Percentiles rank a stretch among this genome's conserved stretches.
These are phyloP conservation scores for Drosophila murphyi DNA, from an alignment of 1,140 invertebrate species.

Conservation along the genomic window DNA sequence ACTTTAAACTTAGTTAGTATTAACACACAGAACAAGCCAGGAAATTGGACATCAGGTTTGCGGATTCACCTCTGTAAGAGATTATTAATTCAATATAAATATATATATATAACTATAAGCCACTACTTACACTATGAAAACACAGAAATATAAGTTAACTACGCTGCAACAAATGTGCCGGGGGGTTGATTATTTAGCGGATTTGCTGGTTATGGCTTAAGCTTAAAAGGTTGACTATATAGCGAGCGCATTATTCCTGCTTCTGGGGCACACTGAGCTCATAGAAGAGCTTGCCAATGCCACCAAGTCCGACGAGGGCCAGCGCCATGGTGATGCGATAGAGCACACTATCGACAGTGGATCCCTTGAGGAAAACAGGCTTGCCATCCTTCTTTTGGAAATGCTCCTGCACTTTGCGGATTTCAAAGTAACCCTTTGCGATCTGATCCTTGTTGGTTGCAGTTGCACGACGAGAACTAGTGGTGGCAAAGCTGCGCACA, in stretches of 20 bases:
- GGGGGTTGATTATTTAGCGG: slow-evolving; percentile 38
- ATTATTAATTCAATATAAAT: background rate
- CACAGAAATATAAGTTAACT: slow-evolving; percentile 73
- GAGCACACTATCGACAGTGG: slow-evolving; percentile 86
- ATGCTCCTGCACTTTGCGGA: slow-evolving; percentile 85
- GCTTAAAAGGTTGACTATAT: slow-evolving; percentile 45
- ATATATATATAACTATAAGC: background rate
- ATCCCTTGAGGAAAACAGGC: slow-evolving; percentile 88
- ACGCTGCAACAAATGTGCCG: slow-evolving; percentile 60
- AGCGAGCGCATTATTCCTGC: slow-evolving; percentile 42
- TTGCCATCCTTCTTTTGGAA: slow-evolving; percentile 86
- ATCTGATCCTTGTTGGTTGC: slow-evolving; percentile 68
- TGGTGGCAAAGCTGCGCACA: slow-evolving; percentile 74
- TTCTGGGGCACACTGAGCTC: slow-evolving; percentile 78
- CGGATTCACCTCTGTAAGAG: slow-evolving; percentile 51
- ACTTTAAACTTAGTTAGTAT: slow-evolving; percentile 58
- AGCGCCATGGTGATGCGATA: slow-evolving; percentile 85
- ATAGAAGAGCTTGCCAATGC: slow-evolving; percentile 80
- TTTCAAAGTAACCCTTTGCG: slow-evolving; percentile 78
- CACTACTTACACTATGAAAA: slow-evolving; percentile 62
- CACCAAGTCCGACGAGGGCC: slow-evolving; percentile 84
- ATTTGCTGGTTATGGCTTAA: slow-evolving; percentile 56
- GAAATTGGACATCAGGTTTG: slow-evolving; percentile 24
- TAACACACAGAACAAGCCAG: slow-evolving; percentile 61
- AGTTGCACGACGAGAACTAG: slow-evolving; percentile 55